Percentiles rank a stretch among this genome's conserved stretches.
Evolutionary conservation across 1,140 invertebrate species (phyloP).

Genomic region (Calycopis cecrops): DNA sequence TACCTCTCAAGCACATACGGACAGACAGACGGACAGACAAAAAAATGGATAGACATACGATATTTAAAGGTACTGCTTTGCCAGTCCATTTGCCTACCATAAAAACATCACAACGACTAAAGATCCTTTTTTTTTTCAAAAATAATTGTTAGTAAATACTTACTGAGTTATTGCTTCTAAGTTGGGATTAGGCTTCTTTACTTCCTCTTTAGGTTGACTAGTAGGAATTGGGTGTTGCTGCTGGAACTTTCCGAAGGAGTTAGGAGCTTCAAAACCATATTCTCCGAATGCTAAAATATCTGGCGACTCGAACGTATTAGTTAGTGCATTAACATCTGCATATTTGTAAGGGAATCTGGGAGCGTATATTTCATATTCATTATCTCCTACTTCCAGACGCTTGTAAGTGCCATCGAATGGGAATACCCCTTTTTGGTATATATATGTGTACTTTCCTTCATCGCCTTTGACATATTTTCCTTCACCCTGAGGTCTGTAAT

Average conservation of each 20-base stretch:
- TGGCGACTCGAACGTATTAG: conserved; percentile 47
- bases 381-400: conserved; percentile 52
- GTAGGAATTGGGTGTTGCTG: conserved; percentile 33
- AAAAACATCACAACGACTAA: no score
- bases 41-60: no score
- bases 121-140: no score
- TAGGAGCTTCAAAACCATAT: conserved; percentile 26
- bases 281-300: conserved; percentile 50
- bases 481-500: conserved; percentile 53
- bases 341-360: conserved; percentile 52
- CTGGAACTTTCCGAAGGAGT: conserved; percentile 38
- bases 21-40: no score
- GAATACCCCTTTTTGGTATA: conserved; percentile 47
- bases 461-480: conserved; percentile 74
- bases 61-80: no score
- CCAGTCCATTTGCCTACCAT: no score
- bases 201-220: background rate
- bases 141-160: conserved; percentile 32
- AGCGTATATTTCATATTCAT: conserved; percentile 48
- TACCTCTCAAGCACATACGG: no score
- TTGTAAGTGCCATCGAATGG: conserved; percentile 69
- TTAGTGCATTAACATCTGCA: conserved; percentile 44
- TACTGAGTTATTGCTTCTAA: conserved; percentile 50
- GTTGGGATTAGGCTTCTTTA: background rate
- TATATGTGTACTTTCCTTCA: conserved; percentile 72